Evolutionary conservation across 2,888 invertebrate species (phyloP), one percentile per base, ranked within the genome.

Genomic region (Bedellia somnulentella): DNA sequence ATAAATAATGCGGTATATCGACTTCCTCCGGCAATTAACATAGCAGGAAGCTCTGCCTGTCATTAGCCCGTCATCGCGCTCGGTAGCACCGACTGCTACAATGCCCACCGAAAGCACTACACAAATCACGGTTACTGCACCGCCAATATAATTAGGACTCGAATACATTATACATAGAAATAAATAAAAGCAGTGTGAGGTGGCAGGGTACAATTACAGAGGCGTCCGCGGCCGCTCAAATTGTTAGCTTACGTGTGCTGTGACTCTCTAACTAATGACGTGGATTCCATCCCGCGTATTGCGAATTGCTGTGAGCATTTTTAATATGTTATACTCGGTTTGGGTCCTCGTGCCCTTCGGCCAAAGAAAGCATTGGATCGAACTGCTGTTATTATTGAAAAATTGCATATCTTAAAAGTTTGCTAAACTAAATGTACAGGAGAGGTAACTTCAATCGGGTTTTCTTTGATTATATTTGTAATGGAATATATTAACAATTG

Each of bases 21-120:
- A 67, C 67, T 67, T 66, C 66, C 64, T 64, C 60, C 46, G 44
- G 52, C 64, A 66, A 73, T 71, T 71, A 71, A 60, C 63, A 55
- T 57, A 57, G 62, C 73, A 68, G 75, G 75, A 75, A 75, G 61
- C 59, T 49, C 49, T 49, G 50, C 48, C 70, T 63, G 67, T 73
- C 70, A 73, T 73, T 75, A 73, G 44, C 54, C 59, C 66, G 70
- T 73, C 73, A 73, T 54, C 15, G 29, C 44, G 43, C 45, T 37
- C 45, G 42, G 42, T 43, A 49, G 49, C 49, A 46, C 61, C 71
- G 70, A 66, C 61, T 71, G 73, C 62, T 68, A 60, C 52, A 8
- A 17, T 13, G 25, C 15, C 22, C 27, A 51, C 44, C 42, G 43
- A 63, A 67, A 60, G 58, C 57, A 52, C 52, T 50, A 45, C 35